Evolutionary conservation across 2,797 vertebrate species (phyloP).

Genomic region (Sebastes minor): DNA sequence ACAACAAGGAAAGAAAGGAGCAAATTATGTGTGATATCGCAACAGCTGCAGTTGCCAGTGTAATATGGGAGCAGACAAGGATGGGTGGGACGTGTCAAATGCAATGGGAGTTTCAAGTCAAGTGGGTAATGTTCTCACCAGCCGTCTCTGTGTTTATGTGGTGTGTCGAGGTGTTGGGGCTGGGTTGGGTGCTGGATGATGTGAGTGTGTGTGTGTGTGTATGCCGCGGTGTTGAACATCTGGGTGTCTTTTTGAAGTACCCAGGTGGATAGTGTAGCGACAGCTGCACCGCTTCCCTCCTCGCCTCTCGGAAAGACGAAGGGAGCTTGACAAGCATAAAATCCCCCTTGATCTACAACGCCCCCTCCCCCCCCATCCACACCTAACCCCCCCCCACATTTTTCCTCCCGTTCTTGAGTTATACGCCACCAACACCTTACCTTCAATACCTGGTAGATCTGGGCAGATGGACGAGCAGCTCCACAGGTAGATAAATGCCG

Average conservation of each 20-base stretch:
- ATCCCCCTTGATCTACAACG: constrained; percentile 63
- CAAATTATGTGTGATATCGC: constrained; percentile 39
- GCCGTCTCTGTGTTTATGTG: constrained; percentile 17
- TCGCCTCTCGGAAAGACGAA: constrained; percentile 55
- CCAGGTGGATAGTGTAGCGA: constrained; percentile 71
- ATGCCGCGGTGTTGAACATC: constrained; percentile 65
- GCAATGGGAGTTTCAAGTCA: constrained; percentile 64
- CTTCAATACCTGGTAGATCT: background rate
- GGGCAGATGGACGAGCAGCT: constrained; percentile 65
- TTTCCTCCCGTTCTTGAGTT: background rate
- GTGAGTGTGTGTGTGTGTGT: background rate
- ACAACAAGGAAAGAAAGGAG: constrained; percentile 12
- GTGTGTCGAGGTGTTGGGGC: constrained; percentile 5
- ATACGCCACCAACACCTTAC: background rate
- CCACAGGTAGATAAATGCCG: constrained; percentile 68
- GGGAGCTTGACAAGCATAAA: constrained; percentile 74
- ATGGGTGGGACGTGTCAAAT: constrained; percentile 62
- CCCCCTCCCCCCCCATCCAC: background rate
- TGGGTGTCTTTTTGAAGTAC: constrained; percentile 79
- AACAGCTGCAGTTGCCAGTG: constrained; percentile 53
- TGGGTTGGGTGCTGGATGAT: constrained; percentile 19
- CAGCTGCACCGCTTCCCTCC: constrained; percentile 73
- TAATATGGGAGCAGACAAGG: constrained; percentile 44
- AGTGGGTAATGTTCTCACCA: constrained; percentile 69
- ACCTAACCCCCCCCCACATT: background rate